Evolutionary conservation across 2,888 invertebrate species (phyloP), one percentile per base, ranked within the genome.

Genomic region (Acleris cristana): DNA sequence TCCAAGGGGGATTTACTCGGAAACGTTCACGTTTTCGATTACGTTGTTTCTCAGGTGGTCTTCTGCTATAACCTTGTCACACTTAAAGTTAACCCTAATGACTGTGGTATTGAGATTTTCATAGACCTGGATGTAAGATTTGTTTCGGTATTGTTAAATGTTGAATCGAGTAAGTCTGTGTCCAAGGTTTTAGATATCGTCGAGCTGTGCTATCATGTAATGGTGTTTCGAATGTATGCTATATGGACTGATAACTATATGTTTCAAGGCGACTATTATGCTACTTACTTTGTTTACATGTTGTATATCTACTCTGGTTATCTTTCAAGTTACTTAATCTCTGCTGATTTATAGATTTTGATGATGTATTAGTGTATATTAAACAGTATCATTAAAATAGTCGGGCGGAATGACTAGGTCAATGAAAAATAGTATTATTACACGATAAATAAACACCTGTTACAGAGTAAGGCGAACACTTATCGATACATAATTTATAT

Each of bases 201-300:
- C 48, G 49, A 63, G 57, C 58, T 62, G 48, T 53, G 63, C 71
- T 80, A 76, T 76, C 73, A 75, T 73, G 76, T 75, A 73, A 79
- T 77, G 76, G 80, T 87, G 86, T 89, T 88, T 86, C 80, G 82
- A 84, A 90, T 86, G 90, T 89, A 83, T 84, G 88, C 86, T 88
- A 88, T 87, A 86, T 85, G 82, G 84, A 73, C 83, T 85, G 90
- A 91, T 92, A 90, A 85, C 85, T 86, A 90, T 88, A 82, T 88
- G 86, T 88, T 88, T 81, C 91, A 92, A 91, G 92, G 92, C 84
- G 86, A 86, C 85, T 77, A 85, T 89, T 88, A 88, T 85, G 87
- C 87, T 88, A 89, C 83, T 63, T 48, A 62, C 58, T 63, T 63
- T 63, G 58, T 63, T 67, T 53, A 62, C 62, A 54, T 67, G 44